Base-by-base conservation (phyloP, 2,797 vertebrate genomes). In the Podargus strigoides region DNA sequence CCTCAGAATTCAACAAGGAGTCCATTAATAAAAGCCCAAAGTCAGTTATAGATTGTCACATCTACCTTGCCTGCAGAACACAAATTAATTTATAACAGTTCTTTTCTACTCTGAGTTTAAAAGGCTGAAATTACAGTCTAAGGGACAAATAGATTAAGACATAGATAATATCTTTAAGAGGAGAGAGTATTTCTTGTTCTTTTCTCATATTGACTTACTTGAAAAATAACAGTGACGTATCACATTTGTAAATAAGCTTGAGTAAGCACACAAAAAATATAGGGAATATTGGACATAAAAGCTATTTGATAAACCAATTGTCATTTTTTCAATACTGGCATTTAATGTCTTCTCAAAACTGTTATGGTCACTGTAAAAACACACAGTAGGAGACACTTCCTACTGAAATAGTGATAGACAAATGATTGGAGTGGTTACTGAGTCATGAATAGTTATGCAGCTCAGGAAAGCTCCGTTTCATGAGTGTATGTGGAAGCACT, bases 91-190 rank as follows among this genome's bases (percentile, higher is more conserved):
- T 59, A 75, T 44, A 53, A 50, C 11, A 55, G 74, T 80, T 98
- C 97, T 98, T 97, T 97, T 95, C 93, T 92, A 94, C 92, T 95
- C 94, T 96, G 97, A 98, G 93, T 95, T 97, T 97, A 91, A 96
- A 97, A 93, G 77, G 62, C 74, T 97, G 87, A 97, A 98, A 97
- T 97, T 97, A 98, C 88, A 94, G 93, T 97, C 97, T 95, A 96
- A 98, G 64, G 41, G 79, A 97, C 88, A 84, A 97, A 97, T 98
- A 97, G 97, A 15, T 4, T 9, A 58, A 24, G 18, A 66, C 97
- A 98, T 91, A n/a, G 44, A 19, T 90, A 97, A 92, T 93, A 94
- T 85, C 79, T 97, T 97, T 81, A 90, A 89, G 84, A 94, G 87
- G 87, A 97, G 89, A 98, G 88, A 96, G 86, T 96, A 97, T 97